Conservation (phyloP, 2,888 invertebrate genomes). For the Galerucella calmariensis region DNA sequence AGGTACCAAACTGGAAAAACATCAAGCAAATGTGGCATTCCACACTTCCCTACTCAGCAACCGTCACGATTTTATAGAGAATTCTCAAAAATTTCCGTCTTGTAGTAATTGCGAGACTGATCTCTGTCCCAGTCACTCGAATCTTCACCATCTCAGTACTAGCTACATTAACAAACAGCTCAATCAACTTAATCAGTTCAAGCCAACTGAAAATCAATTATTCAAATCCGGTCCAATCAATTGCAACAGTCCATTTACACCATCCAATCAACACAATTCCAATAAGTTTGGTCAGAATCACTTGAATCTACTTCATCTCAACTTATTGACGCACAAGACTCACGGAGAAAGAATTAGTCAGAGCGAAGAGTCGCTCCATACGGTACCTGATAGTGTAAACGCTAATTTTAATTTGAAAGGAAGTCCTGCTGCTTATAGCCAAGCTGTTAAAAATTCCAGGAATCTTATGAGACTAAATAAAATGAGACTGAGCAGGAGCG, state of each 20-base stretch:
- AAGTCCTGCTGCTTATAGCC: slow-evolving; percentile 40
- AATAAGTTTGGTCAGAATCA: slow-evolving; percentile 10
- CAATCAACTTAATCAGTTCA: slow-evolving; percentile 49
- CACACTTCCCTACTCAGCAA: slow-evolving; percentile 57
- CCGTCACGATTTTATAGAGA: slow-evolving; percentile 46
- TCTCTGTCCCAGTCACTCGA: slow-evolving; percentile 56
- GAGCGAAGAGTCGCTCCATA: slow-evolving; percentile 48
- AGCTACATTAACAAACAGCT: slow-evolving; percentile 55
- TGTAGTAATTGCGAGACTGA: slow-evolving; percentile 55
- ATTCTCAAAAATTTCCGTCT: slow-evolving; percentile 41
- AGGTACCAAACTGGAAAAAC: slow-evolving; percentile 45
- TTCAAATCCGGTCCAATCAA: not conserved
- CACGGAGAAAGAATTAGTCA: slow-evolving; percentile 45
- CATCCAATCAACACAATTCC: not conserved
- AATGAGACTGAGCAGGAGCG: slow-evolving; percentile 60
- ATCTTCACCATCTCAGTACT: slow-evolving; percentile 57
- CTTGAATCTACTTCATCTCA: slow-evolving; percentile 11
- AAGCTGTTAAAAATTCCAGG: slow-evolving; percentile 51
- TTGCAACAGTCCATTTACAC: not conserved
- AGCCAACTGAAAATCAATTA: slow-evolving; percentile 4
- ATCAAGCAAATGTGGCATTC: slow-evolving; percentile 57
- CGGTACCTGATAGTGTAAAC: slow-evolving; percentile 25
- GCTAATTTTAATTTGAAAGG: slow-evolving; percentile 43
- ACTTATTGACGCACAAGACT: slow-evolving; percentile 21
- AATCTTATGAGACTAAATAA: slow-evolving; percentile 54